A percentile compares a stretch with the other conserved stretches of the same genome.
These are phyloP conservation scores for Strigops habroptila DNA, from an alignment of 2,113 vertebrate species.

Conservation along the genomic window DNA sequence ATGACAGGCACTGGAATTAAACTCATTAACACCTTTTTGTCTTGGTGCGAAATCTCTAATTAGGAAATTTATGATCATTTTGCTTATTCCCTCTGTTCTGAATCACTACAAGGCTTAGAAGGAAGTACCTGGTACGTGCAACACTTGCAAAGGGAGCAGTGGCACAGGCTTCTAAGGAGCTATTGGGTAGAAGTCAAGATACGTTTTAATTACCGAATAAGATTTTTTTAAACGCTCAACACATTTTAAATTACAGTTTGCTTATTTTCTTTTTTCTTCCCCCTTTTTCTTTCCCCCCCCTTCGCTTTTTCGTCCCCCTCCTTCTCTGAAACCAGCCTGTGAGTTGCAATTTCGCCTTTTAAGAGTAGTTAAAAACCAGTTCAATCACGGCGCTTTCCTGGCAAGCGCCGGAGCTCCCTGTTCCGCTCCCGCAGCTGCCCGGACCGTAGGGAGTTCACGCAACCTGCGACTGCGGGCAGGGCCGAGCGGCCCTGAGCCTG, in stretches of 20 bases:
- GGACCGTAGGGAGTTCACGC: background rate
- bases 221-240: background rate
- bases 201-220: constrained; percentile 38
- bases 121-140: constrained; percentile 55
- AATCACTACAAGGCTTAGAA: constrained; percentile 23
- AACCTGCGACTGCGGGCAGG: background rate
- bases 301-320: background rate
- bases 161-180: background rate
- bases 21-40: constrained; percentile 76
- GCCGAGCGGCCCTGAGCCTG: background rate
- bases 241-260: background rate
- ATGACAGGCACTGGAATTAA: constrained; percentile 70
- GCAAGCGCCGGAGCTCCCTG: background rate
- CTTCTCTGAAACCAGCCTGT: background rate
- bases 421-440: background rate
- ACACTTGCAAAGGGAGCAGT: constrained; percentile 30
- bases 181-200: background rate
- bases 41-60: constrained; percentile 76
- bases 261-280: background rate
- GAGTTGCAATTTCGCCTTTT: background rate
- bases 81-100: constrained; percentile 62
- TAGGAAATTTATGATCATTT: constrained; percentile 76
- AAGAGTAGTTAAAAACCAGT: background rate
- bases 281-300: accelerated
- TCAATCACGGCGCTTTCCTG: background rate